Conservation (phyloP, 2,888 invertebrate species). For the Branchipolynoe longqiensis region DNA sequence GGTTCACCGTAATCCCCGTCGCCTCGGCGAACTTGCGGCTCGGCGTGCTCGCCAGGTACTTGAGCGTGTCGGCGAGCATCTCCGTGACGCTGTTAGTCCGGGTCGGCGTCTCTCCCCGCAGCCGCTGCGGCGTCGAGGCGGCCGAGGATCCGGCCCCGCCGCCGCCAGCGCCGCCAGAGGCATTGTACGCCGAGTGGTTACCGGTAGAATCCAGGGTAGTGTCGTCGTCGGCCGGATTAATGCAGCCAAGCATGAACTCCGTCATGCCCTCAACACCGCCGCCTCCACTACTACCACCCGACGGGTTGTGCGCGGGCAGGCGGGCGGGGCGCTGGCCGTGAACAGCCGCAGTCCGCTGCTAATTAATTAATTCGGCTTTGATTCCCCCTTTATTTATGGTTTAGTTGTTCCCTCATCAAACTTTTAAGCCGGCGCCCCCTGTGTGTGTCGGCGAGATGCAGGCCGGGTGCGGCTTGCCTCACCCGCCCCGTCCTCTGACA, state of each 20-base stretch:
- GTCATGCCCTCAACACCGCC: too few relatives aligned
- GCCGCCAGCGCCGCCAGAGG: constrained; percentile 13
- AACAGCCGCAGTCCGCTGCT: too few relatives aligned
- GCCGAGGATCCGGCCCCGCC: constrained; percentile 18
- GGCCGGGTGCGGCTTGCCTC: neutral
- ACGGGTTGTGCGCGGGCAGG: too few relatives aligned
- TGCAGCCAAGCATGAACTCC: constrained; percentile 39
- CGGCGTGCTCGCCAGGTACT: constrained; percentile 45
- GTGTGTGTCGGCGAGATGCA: too few relatives aligned
- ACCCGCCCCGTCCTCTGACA: neutral
- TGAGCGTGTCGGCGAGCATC: constrained; percentile 51
- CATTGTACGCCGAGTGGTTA: constrained; percentile 10
- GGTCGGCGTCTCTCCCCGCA: neutral
- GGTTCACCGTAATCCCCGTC: constrained; percentile 38
- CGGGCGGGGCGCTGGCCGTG: too few relatives aligned
- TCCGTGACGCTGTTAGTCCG: constrained; percentile 52
- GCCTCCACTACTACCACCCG: too few relatives aligned
- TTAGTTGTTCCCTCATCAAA: too few relatives aligned
- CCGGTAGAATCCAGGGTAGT: constrained; percentile 27
- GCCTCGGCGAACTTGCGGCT: constrained; percentile 47
- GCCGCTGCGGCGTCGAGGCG: constrained; percentile 40
- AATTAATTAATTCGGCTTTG: too few relatives aligned
- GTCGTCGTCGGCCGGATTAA: constrained; percentile 37
- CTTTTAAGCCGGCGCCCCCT: too few relatives aligned
- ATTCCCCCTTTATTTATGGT: too few relatives aligned